phyloP scores from a whole-genome alignment of 53 echinoderm and acorn worm species.

The Echinometra lucunter region DNA sequence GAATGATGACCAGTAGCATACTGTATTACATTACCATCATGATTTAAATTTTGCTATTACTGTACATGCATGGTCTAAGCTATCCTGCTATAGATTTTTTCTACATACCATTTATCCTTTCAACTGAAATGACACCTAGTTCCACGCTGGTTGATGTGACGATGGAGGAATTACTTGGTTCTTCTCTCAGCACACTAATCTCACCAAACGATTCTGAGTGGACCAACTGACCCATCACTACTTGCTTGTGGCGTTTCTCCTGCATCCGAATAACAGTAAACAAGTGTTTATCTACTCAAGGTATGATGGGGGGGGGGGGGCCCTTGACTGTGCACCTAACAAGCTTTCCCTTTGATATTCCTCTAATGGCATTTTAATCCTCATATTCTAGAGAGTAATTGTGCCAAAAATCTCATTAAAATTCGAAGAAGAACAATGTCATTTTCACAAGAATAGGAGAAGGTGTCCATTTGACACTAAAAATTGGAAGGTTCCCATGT shows the following conservation, averaged over 20 bases:
- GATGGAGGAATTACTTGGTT: constrained; percentile 91
- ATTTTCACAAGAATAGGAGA: too few species aligned
- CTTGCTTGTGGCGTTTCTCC: constrained; percentile 89
- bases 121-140: constrained; percentile 90
- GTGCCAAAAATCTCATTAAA: too few species aligned
- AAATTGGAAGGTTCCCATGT: too few species aligned
- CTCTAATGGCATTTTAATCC: too few species aligned
- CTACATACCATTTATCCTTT: constrained; percentile 81
- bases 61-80: neutral
- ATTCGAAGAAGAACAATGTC: too few species aligned
- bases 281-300: too few species aligned
- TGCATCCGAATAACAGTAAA: neutral
- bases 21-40: neutral
- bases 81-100: neutral
- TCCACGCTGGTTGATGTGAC: constrained; percentile 91
- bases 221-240: constrained; percentile 89
- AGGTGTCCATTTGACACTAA: too few species aligned
- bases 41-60: neutral
- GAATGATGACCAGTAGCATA: neutral
- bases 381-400: too few species aligned
- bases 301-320: too few species aligned
- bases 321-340: too few species aligned
- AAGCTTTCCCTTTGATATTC: too few species aligned
- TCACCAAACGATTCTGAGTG: constrained; percentile 91
- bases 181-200: constrained; percentile 85